Evolutionary conservation across 1,140 invertebrate species (phyloP).

Genomic region (Aporrectodea caliginosa): DNA sequence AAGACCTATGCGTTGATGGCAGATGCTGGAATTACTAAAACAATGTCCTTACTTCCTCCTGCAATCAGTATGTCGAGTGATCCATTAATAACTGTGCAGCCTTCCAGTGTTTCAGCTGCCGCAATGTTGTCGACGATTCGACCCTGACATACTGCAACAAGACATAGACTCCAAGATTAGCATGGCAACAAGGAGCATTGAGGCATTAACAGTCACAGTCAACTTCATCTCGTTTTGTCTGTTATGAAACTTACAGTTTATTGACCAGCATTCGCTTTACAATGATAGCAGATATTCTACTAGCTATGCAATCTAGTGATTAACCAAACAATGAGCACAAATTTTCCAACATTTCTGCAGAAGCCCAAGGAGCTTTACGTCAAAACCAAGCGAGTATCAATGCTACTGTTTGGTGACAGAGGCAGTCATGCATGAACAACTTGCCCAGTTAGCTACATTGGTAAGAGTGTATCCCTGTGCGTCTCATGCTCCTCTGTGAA

Average conservation of each 20-base stretch:
- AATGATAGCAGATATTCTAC: background rate
- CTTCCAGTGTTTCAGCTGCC: conserved; percentile 69
- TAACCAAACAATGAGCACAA: too few relatives aligned
- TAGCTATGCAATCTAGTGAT: background rate
- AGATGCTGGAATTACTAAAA: background rate
- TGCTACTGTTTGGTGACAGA: too few relatives aligned
- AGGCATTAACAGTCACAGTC: background rate
- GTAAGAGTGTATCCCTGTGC: too few relatives aligned
- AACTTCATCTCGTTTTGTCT: background rate
- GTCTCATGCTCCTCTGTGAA: too few relatives aligned
- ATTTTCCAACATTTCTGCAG: too few relatives aligned
- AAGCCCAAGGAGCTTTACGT: too few relatives aligned
- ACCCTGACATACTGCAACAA: background rate
- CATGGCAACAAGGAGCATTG: background rate
- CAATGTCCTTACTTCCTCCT: conserved; percentile 61
- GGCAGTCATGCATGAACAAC: too few relatives aligned
- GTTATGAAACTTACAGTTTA: background rate
- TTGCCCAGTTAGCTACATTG: too few relatives aligned
- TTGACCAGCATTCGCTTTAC: background rate
- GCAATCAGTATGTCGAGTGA: conserved; percentile 78
- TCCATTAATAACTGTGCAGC: conserved; percentile 78
- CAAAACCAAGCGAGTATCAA: too few relatives aligned
- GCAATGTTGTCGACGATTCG: conserved; percentile 67
- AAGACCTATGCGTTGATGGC: background rate
- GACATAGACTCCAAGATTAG: background rate